Evolutionary conservation across 2,888 invertebrate genomes (phyloP), one percentile per base, ranked within the genome.

Genomic region (Rotaria socialis): DNA sequence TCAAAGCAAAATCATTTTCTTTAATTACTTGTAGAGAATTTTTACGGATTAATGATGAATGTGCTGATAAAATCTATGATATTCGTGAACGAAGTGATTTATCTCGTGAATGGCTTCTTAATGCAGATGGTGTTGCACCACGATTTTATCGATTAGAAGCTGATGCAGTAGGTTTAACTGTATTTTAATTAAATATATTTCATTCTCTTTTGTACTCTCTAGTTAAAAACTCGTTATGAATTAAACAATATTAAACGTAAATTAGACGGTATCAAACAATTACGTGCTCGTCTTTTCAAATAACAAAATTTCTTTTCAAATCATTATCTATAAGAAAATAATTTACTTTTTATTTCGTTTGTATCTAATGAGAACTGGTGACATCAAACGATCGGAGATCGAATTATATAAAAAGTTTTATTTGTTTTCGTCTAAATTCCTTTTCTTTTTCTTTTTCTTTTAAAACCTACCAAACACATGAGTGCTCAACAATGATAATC

Each of bases 191-290:
- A 4, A 60, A 58, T 47, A n/a, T 0, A n/a, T 2, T 41, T 47
- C 52, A 74, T n/a, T 7, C 22, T 60, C 67, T 19, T 22, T 86
- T 60, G 0, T 47, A 27, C 35, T 43, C 80, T 55, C 58, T n/a
- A 87, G 87, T 56, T 87, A 60, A 87, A 87, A 84, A 87, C 80
- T 60, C 85, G 87, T 55, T 87, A 85, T 85, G 87, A 87, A 56
- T 74, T 87, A 50, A 85, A 87, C 50, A 85, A 84, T 56, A 85
- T 85, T 50, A 87, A 75, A 87, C 52, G 87, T 56, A 87, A 87
- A 58, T 85, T 87, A 85, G 85, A 87, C 16, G 84, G 80, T 47
- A 85, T 87, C 52, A 87, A 85, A 74, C 84, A 85, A 84, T 60
- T 87, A 84, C 85, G 87, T 85, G 84, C 85, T 55, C 87, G 86